Percentiles rank a stretch among this genome's conserved stretches.
These are phyloP conservation scores for Acromyrmex heyeri DNA, from an alignment of 1,140 invertebrate species.

Conservation along the genomic window DNA sequence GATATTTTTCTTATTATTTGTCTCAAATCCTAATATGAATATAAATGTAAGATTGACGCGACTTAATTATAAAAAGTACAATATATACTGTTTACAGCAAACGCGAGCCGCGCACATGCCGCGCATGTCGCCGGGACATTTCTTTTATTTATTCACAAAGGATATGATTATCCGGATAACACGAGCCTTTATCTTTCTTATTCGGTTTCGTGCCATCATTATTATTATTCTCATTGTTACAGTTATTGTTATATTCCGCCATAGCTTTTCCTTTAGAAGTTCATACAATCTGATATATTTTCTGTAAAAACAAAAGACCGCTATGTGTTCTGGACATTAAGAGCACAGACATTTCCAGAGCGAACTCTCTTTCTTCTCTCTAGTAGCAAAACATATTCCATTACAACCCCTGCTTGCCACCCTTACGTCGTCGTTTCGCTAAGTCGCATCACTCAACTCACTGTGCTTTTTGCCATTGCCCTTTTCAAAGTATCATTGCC, in stretches of 20 bases:
- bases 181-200: not conserved
- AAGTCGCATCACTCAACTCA: slow-evolving; percentile 54
- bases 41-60: not conserved
- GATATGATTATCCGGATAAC: slow-evolving; percentile 20
- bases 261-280: slow-evolving; percentile 18
- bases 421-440: slow-evolving; percentile 36
- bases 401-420: slow-evolving; percentile 33
- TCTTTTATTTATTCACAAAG: slow-evolving; percentile 34
- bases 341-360: slow-evolving; percentile 40
- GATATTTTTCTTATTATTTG: not conserved
- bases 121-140: not conserved
- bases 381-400: slow-evolving; percentile 64
- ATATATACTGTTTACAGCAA: not conserved
- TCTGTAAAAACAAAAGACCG: slow-evolving; percentile 45
- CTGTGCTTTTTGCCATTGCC: slow-evolving; percentile 45
- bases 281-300: slow-evolving; percentile 52
- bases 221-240: slow-evolving; percentile 19
- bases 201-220: slow-evolving; percentile 14
- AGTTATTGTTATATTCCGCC: slow-evolving; percentile 1
- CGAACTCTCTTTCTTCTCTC: slow-evolving; percentile 33
- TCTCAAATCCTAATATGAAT: not conserved
- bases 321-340: slow-evolving; percentile 51
- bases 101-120: not conserved
- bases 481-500: slow-evolving; percentile 53
- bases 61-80: not conserved